Evolutionary conservation across 2,113 vertebrate genomes (phyloP).

Genomic region (Percina caprodes): DNA sequence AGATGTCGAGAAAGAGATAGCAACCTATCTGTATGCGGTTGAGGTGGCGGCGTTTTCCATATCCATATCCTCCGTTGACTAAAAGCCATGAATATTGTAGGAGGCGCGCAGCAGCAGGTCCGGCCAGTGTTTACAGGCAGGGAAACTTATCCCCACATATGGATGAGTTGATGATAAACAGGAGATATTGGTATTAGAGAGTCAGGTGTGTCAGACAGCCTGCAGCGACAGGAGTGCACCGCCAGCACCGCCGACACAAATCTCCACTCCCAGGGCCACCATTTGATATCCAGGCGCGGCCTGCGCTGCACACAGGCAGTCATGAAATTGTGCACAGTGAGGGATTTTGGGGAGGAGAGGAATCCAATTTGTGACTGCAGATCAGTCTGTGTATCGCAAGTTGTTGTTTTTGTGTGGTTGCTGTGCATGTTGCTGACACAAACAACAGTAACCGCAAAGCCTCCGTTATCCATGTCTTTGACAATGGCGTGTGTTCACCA

Average conservation of each 20-base stretch:
- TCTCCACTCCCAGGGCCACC: constrained; percentile 36
- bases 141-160: constrained; percentile 51
- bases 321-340: constrained; percentile 48
- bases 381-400: constrained; percentile 51
- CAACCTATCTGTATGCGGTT: constrained; percentile 51
- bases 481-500: constrained; percentile 27
- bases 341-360: constrained; percentile 1
- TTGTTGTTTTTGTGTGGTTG: background rate
- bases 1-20: background rate
- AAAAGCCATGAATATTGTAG: constrained; percentile 70
- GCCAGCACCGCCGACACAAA: constrained; percentile 17
- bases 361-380: constrained; percentile 57
- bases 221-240: constrained; percentile 30
- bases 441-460: constrained; percentile 55
- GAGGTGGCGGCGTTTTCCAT: constrained; percentile 8
- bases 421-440: constrained; percentile 56
- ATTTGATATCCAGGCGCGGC: constrained; percentile 48
- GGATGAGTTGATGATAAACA: constrained; percentile 68
- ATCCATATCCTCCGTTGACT: constrained; percentile 44
- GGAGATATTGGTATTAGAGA: constrained; percentile 50
- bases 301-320: constrained; percentile 8
- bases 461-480: constrained; percentile 40
- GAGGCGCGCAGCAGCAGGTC: constrained; percentile 37
- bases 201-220: constrained; percentile 48
- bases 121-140: constrained; percentile 51